Conservation (phyloP, 1,140 invertebrate genomes). For the Helicoverpa zea region DNA sequence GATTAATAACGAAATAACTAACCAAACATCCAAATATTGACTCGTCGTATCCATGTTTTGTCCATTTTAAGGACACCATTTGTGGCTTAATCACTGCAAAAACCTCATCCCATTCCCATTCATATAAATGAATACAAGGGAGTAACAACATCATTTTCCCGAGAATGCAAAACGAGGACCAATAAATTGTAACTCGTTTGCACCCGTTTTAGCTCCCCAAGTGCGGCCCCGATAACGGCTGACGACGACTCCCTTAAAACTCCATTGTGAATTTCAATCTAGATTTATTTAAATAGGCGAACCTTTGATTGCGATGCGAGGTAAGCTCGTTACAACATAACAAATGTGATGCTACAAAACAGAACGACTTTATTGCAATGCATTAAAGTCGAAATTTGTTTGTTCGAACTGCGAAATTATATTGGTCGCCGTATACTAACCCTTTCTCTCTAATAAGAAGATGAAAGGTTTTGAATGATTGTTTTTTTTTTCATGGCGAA, state of each 20-base stretch:
- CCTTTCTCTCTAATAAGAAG: constrained; percentile 80
- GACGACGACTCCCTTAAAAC: constrained; percentile 61
- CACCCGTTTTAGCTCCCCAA: constrained; percentile 31
- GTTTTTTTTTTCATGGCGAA: constrained; percentile 74
- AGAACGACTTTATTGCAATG: constrained; percentile 41
- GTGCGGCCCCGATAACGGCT: constrained; percentile 45
- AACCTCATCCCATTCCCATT: background rate
- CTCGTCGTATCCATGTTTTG: too few species aligned
- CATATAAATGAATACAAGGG: background rate
- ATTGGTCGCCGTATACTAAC: constrained; percentile 58
- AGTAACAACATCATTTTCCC: constrained; percentile 21
- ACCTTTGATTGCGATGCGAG: constrained; percentile 77
- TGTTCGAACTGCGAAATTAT: constrained; percentile 7
- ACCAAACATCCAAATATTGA: too few species aligned
- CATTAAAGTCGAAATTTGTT: constrained; percentile 59
- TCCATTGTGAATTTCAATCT: constrained; percentile 74
- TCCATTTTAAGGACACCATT: background rate
- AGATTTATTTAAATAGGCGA: constrained; percentile 81
- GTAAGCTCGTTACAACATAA: constrained; percentile 69
- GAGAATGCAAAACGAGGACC: constrained; percentile 10
- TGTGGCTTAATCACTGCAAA: background rate
- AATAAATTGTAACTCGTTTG: constrained; percentile 40
- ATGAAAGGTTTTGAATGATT: constrained; percentile 80
- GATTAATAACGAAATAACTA: too few species aligned
- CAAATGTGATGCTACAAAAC: constrained; percentile 30